Conservation (phyloP, 1,140 invertebrate genomes). For the Cotesia chilonis region DNA sequence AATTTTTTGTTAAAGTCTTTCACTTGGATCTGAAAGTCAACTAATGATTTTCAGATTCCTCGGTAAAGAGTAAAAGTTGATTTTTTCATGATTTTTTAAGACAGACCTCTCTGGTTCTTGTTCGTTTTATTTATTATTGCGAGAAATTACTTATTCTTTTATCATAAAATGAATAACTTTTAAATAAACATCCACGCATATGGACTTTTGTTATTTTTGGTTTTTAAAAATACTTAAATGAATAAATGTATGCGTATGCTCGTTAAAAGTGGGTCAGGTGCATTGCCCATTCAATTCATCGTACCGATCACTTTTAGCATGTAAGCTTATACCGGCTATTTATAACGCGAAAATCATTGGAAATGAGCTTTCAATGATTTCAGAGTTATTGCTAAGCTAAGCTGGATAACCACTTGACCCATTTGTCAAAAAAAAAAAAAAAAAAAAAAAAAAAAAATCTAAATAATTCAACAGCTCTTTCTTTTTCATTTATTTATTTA, state of each 20-base stretch:
- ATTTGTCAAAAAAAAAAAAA: not conserved
- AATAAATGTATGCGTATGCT: slow-evolving; percentile 22
- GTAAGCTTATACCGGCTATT: slow-evolving; percentile 19
- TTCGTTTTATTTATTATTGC: not conserved
- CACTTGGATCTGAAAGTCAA: no score
- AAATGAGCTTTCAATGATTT: slow-evolving; percentile 24
- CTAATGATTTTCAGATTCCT: no score
- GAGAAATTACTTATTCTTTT: no score
- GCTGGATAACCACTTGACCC: no score
- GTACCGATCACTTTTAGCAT: slow-evolving; percentile 31
- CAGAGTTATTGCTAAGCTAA: not conserved
- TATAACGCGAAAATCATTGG: slow-evolving; percentile 31
- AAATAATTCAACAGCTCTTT: not conserved
- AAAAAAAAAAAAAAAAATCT: not conserved
- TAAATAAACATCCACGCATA: no score
- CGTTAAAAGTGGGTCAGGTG: slow-evolving; percentile 44
- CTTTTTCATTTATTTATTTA: not conserved
- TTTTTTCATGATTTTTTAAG: no score
- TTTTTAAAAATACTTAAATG: not conserved
- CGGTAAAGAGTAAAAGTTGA: no score
- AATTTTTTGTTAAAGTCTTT: no score
- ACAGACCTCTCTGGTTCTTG: no score
- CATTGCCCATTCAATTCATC: slow-evolving; percentile 34
- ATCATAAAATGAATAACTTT: no score
- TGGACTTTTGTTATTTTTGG: no score